A percentile compares a stretch with the other conserved stretches of the same genome.
These are phyloP conservation scores for Bovichtus variegatus DNA, from an alignment of 2,797 vertebrate species.

Conservation along the genomic window DNA sequence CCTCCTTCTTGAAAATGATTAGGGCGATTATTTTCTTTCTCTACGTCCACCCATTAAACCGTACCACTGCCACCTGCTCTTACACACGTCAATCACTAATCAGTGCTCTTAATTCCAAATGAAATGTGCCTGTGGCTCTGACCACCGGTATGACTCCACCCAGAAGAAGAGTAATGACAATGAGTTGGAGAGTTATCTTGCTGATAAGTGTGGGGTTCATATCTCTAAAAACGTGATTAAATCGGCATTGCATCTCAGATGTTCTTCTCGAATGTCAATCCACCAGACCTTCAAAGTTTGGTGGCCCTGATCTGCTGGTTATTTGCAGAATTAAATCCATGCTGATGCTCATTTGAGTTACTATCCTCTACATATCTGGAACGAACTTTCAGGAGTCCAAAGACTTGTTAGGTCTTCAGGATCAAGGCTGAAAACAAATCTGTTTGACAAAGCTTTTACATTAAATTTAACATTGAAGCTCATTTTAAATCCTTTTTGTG, in stretches of 20 bases:
- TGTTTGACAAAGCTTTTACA: no score
- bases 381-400: no score
- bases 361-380: no score
- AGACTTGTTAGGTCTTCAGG: no score
- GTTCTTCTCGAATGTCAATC: background rate
- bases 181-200: background rate
- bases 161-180: background rate
- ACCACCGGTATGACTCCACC: background rate
- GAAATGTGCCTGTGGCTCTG: no score
- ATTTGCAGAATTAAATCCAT: background rate
- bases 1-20: background rate
- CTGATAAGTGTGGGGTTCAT: background rate
- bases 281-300: background rate
- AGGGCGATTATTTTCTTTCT: background rate
- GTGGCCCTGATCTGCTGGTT: background rate
- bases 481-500: no score
- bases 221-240: background rate
- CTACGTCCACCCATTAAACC: background rate
- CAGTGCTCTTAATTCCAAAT: no score
- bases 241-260: background rate
- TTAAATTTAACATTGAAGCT: no score
- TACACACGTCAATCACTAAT: no score
- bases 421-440: no score
- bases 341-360: no score
- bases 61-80: background rate